Evolutionary conservation across 2,888 invertebrate species (phyloP), one percentile per base, ranked within the genome.

Genomic region (Meteorus cinctellus): DNA sequence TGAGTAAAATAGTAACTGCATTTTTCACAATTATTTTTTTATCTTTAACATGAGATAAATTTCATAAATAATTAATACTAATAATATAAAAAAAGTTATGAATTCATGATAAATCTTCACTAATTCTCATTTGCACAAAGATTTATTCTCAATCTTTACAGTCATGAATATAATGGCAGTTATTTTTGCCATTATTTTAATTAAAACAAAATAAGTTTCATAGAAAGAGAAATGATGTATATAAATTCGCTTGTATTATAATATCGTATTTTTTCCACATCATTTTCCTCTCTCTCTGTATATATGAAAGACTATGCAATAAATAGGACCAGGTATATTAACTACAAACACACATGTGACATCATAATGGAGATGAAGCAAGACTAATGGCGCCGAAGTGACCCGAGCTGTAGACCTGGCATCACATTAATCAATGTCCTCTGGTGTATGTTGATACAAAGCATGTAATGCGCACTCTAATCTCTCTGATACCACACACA

Each of bases 331-430:
- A 55, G 55, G 55, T 55, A 55, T 55, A 55, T 55, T 55, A 55
- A n/a, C 55, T 19, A 24, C 24, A 24, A 55, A 55, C 55, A 55
- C 55, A 55, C 19, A 55, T 55, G 55, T 55, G 55, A 55, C 55
- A 55, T 55, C 55, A 55, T 55, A 55, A 63, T 63, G 63, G 63
- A 63, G 34, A 63, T 63, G 34, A 63, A 63, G 63, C 55, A 55
- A 82, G 84, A 83, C 82, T 84, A 84, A 84, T 84, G 83, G 81
- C 81, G 75, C 78, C 80, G 74, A 79, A 79, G 80, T 81, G 83
- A 81, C 78, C 81, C 77, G 73, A 16, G 63, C 19, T 63, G 63
- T 63, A 31, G 34, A 34, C 63, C 34, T 14, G 19, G 63, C 63
- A 31, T 63, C 34, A 31, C 63, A 63, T 63, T 63, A 63, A 63